These are phyloP conservation scores for Gopherus flavomarginatus DNA, from an alignment of 2,113 vertebrate species.

Conservation along the genomic window DNA sequence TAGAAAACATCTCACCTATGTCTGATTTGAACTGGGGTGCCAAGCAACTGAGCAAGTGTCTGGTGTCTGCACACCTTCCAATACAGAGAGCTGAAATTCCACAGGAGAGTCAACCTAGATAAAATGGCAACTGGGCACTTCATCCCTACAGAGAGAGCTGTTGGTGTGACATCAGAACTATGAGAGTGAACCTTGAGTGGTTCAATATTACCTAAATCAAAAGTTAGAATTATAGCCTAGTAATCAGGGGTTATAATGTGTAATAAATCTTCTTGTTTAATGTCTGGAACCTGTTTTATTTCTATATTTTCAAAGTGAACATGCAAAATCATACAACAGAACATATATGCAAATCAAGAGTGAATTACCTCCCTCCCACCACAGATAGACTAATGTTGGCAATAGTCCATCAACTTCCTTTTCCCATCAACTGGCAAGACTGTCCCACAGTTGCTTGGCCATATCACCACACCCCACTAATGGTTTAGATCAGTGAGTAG, in stretches of 20 bases:
- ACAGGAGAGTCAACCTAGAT: neutral
- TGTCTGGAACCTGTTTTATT: neutral
- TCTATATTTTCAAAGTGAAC: neutral
- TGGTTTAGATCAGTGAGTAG: neutral
- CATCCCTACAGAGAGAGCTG: neutral
- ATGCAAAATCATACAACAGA: neutral
- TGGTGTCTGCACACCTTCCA: neutral
- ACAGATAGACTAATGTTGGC: neutral
- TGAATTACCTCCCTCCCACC: neutral
- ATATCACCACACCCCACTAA: neutral
- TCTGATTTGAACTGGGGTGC: neutral
- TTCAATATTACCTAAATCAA: neutral
- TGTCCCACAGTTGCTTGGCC: fast-evolving
- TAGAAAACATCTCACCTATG: fast-evolving
- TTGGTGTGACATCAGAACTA: neutral
- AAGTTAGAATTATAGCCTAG: neutral
- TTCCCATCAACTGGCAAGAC: neutral
- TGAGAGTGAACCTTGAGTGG: neutral
- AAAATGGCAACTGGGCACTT: fast-evolving
- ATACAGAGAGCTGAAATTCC: neutral
- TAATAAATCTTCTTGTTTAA: neutral
- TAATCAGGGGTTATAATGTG: neutral
- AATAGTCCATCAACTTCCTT: neutral
- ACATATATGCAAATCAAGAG: neutral
- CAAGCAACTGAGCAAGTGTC: neutral